Conservation (phyloP, 2,797 vertebrate genomes). For the Hemibagrus guttatus region DNA sequence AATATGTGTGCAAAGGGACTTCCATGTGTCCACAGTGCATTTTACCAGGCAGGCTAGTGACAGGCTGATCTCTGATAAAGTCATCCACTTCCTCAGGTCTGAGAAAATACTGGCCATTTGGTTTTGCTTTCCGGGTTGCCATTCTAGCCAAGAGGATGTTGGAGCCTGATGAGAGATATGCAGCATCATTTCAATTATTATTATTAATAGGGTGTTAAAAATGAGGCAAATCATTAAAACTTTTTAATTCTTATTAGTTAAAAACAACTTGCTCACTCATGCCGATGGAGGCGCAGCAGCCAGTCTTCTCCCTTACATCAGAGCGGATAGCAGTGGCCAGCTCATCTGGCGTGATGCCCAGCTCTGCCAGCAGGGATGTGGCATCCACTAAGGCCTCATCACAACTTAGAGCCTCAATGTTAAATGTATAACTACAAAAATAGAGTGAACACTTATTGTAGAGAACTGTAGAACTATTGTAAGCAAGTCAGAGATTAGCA, state of each 20-base stretch:
- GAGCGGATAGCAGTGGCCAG: slow-evolving; percentile 83
- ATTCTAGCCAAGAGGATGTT: slow-evolving; percentile 97
- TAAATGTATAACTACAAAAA: slow-evolving; percentile 86
- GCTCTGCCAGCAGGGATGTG: slow-evolving; percentile 85
- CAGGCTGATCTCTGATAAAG: slow-evolving; percentile 90
- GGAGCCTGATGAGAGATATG: slow-evolving; percentile 78
- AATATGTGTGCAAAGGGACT: not conserved
- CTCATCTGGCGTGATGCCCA: slow-evolving; percentile 83
- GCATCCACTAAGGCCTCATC: slow-evolving; percentile 93
- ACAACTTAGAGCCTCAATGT: slow-evolving; percentile 97
- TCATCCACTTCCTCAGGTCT: slow-evolving; percentile 93
- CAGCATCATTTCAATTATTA: not conserved
- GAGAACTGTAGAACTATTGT: not conserved
- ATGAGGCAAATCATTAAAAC: not conserved
- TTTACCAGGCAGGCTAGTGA: slow-evolving; percentile 93
- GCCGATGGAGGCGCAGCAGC: slow-evolving; percentile 92
- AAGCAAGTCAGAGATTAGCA: not conserved
- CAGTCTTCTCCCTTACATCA: slow-evolving; percentile 89
- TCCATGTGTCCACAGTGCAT: not conserved
- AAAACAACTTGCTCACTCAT: slow-evolving; percentile 80
- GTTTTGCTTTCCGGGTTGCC: slow-evolving; percentile 94
- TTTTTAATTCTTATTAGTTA: not conserved
- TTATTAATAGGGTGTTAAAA: not conserved
- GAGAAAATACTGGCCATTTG: slow-evolving; percentile 90
- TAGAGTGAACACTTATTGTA: not conserved